Evolutionary conservation across 1,140 invertebrate genomes (phyloP).

Genomic region (Pseudomyrmex gracilis): DNA sequence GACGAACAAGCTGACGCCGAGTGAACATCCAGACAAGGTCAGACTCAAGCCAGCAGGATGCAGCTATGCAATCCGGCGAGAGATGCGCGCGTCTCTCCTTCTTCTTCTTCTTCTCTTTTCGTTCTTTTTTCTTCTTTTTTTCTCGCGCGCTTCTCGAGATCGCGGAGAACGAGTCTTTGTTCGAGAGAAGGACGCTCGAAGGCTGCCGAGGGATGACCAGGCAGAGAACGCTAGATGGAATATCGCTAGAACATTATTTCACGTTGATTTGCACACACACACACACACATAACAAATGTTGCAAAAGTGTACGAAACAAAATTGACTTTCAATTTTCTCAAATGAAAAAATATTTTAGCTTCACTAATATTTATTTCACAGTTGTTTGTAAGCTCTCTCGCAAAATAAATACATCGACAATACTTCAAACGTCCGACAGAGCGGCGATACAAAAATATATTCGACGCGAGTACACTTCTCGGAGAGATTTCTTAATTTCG

Average conservation of each 20-base stretch:
- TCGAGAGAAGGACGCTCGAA: constrained; percentile 22
- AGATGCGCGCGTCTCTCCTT: constrained; percentile 7
- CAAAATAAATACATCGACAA: not conserved
- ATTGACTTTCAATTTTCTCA: no score
- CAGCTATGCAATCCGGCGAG: constrained; percentile 54
- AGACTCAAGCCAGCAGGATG: constrained; percentile 69
- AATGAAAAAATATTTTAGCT: no score
- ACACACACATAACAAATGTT: no score
- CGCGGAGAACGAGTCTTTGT: constrained; percentile 42
- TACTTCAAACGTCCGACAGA: not conserved
- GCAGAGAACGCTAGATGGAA: not conserved
- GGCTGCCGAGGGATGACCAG: constrained; percentile 12
- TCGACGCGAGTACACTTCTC: not conserved
- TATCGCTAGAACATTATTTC: not conserved
- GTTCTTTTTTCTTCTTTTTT: constrained; percentile 4
- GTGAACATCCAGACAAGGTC: constrained; percentile 79
- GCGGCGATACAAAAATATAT: constrained; percentile 48
- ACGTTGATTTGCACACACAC: no score
- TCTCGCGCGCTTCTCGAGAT: not conserved
- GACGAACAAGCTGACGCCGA: constrained; percentile 47
- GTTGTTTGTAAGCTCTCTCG: not conserved
- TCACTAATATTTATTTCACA: no score
- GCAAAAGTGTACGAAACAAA: no score
- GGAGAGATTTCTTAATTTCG: not conserved
- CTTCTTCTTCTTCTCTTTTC: not conserved